Evolutionary conservation across 1,140 invertebrate species (phyloP), one percentile per base, ranked within the genome.

Genomic region (Drosophila pachea): DNA sequence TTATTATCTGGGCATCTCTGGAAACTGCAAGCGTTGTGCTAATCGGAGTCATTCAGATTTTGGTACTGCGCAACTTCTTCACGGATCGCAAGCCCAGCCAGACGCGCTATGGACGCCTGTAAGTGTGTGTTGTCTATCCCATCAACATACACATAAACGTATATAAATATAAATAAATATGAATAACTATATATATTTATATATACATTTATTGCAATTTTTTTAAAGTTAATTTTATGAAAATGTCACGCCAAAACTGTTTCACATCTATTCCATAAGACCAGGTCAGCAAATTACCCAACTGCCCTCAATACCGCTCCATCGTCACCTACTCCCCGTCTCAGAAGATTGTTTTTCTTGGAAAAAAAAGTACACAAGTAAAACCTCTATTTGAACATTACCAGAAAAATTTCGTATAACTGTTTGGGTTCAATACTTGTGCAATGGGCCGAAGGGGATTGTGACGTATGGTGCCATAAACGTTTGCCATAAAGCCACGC

Each of bases 61-160:
- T 96, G 78, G 92, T 99, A 55, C 91, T 99, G 7, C 96, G 96
- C 88, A 97, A 97, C 88, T 99, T 99, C 91, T 99, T 99, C 89
- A 94, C 95, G 59, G 97, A 99, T 77, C 94, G 95, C 77, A 94
- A 93, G 76, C 91, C 93, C 11, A 88, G 78, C 68, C 88, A 89
- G 60, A 33, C 68, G 36, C 88, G 76, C 32, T 88, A 87, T 49
- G 60, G 60, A 3, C 88, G 86, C 12, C 73, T 89, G 16, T 89
- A 89, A 56, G 47, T 6, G 22, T 31, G 50, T n/a, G 22, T 29
- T 42, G 43, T 70, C 55, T 66, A 54, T 54, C 68, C 43, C 43
- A 54, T 36, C 45, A 7, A 60, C 40, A 40, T 14, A 58, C 36
- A 55, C 7, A 29, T 2, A 36, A 7, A 36, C 38, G 38, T 40